Conservation (phyloP, 2,888 invertebrate genomes). For the Brenthis daphne region DNA sequence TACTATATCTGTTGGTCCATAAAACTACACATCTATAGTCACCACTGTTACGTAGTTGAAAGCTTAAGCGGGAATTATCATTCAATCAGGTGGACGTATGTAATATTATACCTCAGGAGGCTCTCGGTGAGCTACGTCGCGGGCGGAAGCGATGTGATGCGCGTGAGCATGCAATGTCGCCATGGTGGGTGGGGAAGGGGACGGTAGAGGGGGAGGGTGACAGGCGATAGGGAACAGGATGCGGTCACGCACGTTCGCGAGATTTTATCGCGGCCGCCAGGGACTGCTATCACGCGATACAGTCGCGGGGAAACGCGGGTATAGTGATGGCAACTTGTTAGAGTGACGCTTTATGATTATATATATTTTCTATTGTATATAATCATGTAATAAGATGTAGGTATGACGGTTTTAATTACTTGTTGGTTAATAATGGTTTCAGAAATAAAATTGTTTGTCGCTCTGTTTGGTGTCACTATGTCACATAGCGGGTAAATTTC, state of each 20-base stretch:
- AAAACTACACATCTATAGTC: neutral
- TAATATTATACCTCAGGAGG: constrained; percentile 33
- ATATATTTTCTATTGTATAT: too few species aligned
- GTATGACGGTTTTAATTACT: too few species aligned
- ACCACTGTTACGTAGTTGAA: neutral
- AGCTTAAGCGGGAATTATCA: neutral
- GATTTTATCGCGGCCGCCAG: constrained; percentile 45
- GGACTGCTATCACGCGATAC: constrained; percentile 39
- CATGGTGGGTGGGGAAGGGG: constrained; percentile 7
- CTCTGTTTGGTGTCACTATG: too few species aligned
- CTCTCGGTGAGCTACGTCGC: constrained; percentile 41
- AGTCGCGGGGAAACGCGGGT: constrained; percentile 32
- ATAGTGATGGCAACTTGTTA: constrained; percentile 31
- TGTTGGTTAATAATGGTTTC: too few species aligned
- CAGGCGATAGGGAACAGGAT: constrained; percentile 57
- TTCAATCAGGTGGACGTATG: constrained; percentile 9
- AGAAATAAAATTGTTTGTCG: too few species aligned
- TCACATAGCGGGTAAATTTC: too few species aligned
- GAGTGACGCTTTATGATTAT: neutral
- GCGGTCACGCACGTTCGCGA: constrained; percentile 65
- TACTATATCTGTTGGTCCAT: too few species aligned
- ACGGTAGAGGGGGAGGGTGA: constrained; percentile 29
- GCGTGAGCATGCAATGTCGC: constrained; percentile 40
- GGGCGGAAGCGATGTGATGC: constrained; percentile 44
- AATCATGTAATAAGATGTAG: too few species aligned